These are phyloP conservation scores for Manis crassicaudata DNA, from an alignment of 2,797 vertebrate genomes.

Conservation along the genomic window DNA sequence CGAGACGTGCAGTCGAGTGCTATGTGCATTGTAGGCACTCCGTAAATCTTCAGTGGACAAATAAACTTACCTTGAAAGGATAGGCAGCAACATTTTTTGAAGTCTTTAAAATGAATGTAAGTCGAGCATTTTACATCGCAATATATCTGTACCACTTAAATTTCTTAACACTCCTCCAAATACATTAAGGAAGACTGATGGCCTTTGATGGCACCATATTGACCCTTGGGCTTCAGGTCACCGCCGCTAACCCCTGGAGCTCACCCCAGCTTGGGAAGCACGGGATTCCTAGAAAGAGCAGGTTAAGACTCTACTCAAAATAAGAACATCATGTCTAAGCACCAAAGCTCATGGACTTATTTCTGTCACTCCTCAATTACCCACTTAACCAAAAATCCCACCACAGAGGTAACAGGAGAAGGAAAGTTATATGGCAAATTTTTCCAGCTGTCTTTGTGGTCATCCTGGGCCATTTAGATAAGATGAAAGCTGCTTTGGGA, in stretches of 20 bases:
- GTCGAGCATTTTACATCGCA: neutral
- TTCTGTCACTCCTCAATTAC: neutral
- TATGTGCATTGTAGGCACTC: neutral
- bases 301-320: neutral
- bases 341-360: neutral
- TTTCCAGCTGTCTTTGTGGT: neutral
- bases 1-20: neutral
- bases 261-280: neutral
- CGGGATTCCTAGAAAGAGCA: neutral
- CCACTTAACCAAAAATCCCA: neutral
- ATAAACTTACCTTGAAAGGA: neutral
- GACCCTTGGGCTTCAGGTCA: neutral
- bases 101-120: neutral
- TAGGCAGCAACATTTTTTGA: neutral
- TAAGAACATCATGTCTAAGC: neutral
- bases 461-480: neutral
- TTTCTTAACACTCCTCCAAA: neutral
- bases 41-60: neutral
- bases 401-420: neutral
- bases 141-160: neutral
- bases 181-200: neutral
- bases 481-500: neutral
- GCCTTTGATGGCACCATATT: neutral
- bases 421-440: neutral
- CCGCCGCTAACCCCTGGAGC: neutral